Evolutionary conservation across 2,797 vertebrate genomes (phyloP).

Genomic region (Danio albolineatus): DNA sequence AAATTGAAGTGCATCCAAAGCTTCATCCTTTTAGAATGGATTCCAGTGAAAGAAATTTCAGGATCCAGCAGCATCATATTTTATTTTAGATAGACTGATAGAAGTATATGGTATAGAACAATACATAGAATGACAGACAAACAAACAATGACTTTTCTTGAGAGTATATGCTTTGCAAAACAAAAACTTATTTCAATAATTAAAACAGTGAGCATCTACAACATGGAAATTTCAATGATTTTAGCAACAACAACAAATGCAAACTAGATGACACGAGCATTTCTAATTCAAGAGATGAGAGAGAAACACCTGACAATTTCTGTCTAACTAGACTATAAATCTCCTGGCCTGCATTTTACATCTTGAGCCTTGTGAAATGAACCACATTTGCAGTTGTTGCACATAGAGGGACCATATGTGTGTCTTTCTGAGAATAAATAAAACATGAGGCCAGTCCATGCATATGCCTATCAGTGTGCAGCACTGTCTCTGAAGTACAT

Average conservation of each 20-base stretch:
- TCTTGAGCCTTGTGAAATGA: slow-evolving; percentile 36
- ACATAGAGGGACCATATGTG: slow-evolving; percentile 52
- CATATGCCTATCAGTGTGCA: slow-evolving; percentile 30
- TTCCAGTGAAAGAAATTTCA: slow-evolving; percentile 40
- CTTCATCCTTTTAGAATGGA: slow-evolving; percentile 47
- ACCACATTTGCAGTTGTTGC: slow-evolving; percentile 50
- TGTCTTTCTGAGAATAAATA: slow-evolving; percentile 48
- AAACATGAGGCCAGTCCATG: slow-evolving; percentile 49
- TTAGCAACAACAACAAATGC: neutral
- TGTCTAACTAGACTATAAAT: slow-evolving; percentile 8
- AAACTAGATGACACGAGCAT: neutral
- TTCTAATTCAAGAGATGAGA: neutral
- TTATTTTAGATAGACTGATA: neutral
- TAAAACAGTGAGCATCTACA: neutral
- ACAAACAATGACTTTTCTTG: too few relatives aligned
- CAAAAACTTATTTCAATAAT: neutral
- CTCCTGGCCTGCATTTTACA: slow-evolving; percentile 19
- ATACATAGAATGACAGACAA: too few relatives aligned
- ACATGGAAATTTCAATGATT: neutral
- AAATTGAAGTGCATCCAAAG: slow-evolving; percentile 57
- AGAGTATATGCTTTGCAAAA: neutral
- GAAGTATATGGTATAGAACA: too few relatives aligned
- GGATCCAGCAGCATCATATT: slow-evolving; percentile 20
- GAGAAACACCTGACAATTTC: neutral
- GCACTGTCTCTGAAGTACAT: slow-evolving; percentile 14